Percentiles rank a stretch among this genome's conserved stretches.
These are phyloP conservation scores for Erpornis zantholeuca DNA, from an alignment of 2,113 vertebrate species.

Conservation along the genomic window DNA sequence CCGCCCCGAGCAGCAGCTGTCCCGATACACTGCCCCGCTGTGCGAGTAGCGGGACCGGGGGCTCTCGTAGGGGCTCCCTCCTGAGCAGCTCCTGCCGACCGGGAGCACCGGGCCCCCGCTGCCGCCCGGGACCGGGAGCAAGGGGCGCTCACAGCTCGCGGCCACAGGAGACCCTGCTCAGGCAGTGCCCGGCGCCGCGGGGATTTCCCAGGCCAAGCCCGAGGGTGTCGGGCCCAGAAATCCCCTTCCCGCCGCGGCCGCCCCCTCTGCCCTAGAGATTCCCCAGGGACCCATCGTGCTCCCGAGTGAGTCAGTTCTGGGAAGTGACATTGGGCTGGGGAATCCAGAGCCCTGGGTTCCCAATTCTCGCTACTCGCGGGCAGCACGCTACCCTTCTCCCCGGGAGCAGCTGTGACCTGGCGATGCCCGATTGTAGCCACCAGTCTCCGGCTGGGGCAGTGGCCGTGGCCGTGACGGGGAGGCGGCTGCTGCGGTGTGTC, in stretches of 20 bases:
- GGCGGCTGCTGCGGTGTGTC: neutral
- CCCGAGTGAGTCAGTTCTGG: neutral
- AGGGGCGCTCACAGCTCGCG: neutral
- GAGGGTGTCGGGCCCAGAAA: neutral
- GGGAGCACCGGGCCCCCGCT: neutral
- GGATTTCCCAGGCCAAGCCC: neutral
- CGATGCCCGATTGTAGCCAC: accelerated
- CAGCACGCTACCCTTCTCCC: neutral
- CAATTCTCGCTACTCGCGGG: neutral
- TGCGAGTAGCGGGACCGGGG: neutral
- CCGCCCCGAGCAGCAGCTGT: neutral
- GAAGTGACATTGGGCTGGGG: neutral
- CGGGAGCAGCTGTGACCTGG: neutral
- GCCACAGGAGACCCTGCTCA: no score
- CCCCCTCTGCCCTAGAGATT: neutral
- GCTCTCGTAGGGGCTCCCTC: neutral
- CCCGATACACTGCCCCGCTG: neutral
- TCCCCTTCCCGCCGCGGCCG: neutral
- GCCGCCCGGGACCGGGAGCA: neutral
- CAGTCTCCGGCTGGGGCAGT: neutral
- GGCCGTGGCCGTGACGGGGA: accelerated
- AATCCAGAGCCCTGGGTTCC: neutral
- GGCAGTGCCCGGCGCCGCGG: neutral
- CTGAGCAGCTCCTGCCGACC: neutral
- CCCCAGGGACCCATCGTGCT: neutral